Base-by-base conservation (phyloP, 1,140 invertebrate genomes). In the Nylanderia fulva region DNA sequence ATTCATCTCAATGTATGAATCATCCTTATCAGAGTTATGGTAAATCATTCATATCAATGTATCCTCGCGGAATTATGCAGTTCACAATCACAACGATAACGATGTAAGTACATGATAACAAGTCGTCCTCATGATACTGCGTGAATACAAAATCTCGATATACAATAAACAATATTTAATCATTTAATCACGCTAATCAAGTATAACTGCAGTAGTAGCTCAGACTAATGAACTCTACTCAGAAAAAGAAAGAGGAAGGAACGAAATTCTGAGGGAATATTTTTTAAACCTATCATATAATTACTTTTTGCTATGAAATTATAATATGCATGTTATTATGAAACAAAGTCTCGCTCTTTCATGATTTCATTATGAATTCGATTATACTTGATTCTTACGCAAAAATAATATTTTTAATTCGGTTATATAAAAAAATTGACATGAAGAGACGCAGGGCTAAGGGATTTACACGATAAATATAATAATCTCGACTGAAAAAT, bases 1-100 rank as follows among this genome's bases (percentile, higher is more conserved):
- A 27, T 27, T n/a, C n/a, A 36, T n/a, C 21, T 11, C 71, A 18
- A 56, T 7, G 0, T 74, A 13, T 56, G 33, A 58, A 60, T 61
- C n/a, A 75, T 29, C 45, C 61, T 75, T 42, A 27, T 18, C 24
- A 60, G 27, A 61, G 11, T 75, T 75, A n/a, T n/a, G n/a, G n/a
- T n/a, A 61, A 24, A 61, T 18, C 56, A n/a, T 33, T 15, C 24
- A 24, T 54, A 8, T 36, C 1, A 29, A 36, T 0, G 6, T 48
- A 48, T 45, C 2, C 24, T 3, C 9, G 15, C 5, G 2, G 18
- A 75, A 13, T 21, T 54, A 75, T 6, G 29, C 6, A 6, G 15
- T 15, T 54, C 13, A 54, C 11, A n/a, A 21, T 74, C 56, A 58
- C 29, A 4, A 39, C 0, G 29, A 58, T 74, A 36, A 74, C 13